These are phyloP conservation scores for Ditylenchus dipsaci DNA, from an alignment of 1,140 invertebrate species.

Conservation along the genomic window DNA sequence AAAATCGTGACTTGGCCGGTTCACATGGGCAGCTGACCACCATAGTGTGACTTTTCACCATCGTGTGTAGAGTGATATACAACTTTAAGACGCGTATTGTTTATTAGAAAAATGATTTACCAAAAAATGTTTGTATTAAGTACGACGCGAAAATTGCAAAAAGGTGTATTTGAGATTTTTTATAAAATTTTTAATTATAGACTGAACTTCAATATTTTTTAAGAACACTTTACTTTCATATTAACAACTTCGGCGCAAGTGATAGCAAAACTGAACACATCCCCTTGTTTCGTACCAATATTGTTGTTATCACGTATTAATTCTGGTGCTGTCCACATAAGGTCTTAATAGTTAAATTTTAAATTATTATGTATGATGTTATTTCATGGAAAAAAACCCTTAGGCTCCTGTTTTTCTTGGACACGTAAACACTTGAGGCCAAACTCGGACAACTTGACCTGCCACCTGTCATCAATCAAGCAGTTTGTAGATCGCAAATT, in stretches of 20 bases:
- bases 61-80: too few species aligned
- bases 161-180: too few species aligned
- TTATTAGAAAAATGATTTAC: too few species aligned
- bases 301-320: slow-evolving; percentile 68
- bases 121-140: too few species aligned
- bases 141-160: too few species aligned
- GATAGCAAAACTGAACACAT: slow-evolving; percentile 16
- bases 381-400: slow-evolving; percentile 4
- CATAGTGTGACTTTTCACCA: too few species aligned
- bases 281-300: slow-evolving; percentile 8
- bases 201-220: not conserved
- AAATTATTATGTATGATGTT: not conserved
- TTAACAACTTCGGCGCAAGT: slow-evolving; percentile 9
- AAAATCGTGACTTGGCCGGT: too few species aligned
- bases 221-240: slow-evolving; percentile 2
- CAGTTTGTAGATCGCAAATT: slow-evolving; percentile 33
- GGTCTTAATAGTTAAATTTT: slow-evolving; percentile 63
- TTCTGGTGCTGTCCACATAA: slow-evolving; percentile 86
- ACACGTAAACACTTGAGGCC: slow-evolving; percentile 23
- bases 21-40: too few species aligned
- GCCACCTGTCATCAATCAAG: slow-evolving; percentile 43
- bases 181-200: too few species aligned
- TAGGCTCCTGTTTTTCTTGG: slow-evolving; percentile 12
- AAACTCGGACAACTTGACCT: slow-evolving; percentile 42
- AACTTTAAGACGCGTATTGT: too few species aligned